Evolutionary conservation across 1,140 invertebrate genomes (phyloP), one percentile per base, ranked within the genome.

Genomic region (Euschistus heros): DNA sequence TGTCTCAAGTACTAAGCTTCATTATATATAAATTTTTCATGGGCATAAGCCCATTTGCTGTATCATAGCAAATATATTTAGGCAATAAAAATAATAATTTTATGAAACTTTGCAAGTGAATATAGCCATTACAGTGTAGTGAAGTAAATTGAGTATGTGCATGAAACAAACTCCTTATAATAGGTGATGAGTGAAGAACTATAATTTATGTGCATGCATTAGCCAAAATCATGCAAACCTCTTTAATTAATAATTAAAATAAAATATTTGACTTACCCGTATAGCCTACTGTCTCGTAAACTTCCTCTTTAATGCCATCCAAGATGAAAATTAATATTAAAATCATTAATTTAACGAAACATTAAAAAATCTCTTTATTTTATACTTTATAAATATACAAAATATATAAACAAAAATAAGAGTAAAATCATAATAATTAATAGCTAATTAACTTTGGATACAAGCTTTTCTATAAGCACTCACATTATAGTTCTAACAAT

Each of bases 211-310:
- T 2, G 24, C 62, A 46, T 63, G 24, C 24, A 27, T 26, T 69
- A 54, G 22, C 27, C 26, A 62, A 65, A 66, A 66, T 59, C 54
- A 69, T 62, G 37, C 47, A 57, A 52, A 52, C 6, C 10, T 15
- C 4, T n/a, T 63, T 55, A 55, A 15, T 24, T 26, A 26, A 27
- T 24, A 44, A 44, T 50, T 2, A 50, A 22, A 50, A 20, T n/a
- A 18, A 22, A 22, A 55, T 20, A 55, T 20, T 27, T 57, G 69
- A 85, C 85, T 86, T 78, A 86, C 85, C 85, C 85, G 76, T 86
- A 86, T 76, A 86, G 78, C 78, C 83, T 82, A 80, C 83, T 86
- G 75, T 86, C 84, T 75, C 83, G 82, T 75, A 86, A 83, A 77
- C 83, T 85, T 75, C 79, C 79, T 81, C 84, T 85, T 74, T 71